Evolutionary conservation across 2,888 invertebrate genomes (phyloP).

Genomic region (Andricus curvator): DNA sequence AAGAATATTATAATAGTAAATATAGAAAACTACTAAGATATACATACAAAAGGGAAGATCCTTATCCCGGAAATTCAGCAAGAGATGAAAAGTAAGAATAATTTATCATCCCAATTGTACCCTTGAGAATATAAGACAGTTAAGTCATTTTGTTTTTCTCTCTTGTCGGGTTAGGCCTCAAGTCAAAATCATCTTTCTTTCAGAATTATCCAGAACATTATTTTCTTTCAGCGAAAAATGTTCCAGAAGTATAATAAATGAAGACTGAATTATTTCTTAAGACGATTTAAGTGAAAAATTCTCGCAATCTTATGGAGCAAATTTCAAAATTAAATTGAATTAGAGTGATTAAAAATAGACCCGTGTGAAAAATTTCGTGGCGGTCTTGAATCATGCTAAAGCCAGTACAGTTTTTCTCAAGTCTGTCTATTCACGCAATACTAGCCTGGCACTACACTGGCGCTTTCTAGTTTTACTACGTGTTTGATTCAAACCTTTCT

Average conservation of each 20-base stretch:
- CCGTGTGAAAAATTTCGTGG: no score
- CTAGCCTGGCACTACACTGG: no score
- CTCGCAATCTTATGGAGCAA: neutral
- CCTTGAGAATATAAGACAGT: neutral
- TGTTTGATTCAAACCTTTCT: no score
- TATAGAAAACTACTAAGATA: no score
- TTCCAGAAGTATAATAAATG: neutral
- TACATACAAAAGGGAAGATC: no score
- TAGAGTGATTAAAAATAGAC: neutral
- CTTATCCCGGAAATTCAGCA: neutral
- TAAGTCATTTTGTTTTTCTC: neutral
- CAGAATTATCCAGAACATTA: neutral
- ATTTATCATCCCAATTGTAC: neutral
- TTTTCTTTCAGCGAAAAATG: neutral
- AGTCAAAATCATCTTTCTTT: neutral
- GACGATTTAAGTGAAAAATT: neutral
- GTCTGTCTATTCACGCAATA: no score
- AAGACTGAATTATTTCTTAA: neutral
- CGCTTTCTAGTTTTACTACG: no score
- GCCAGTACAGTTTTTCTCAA: no score
- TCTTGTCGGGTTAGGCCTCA: neutral
- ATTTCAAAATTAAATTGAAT: neutral
- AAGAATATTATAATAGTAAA: no score
- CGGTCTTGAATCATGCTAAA: no score
- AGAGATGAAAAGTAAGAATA: neutral